Conservation (phyloP, 2,113 vertebrate genomes). For the Cephalopholis sonnerati region DNA sequence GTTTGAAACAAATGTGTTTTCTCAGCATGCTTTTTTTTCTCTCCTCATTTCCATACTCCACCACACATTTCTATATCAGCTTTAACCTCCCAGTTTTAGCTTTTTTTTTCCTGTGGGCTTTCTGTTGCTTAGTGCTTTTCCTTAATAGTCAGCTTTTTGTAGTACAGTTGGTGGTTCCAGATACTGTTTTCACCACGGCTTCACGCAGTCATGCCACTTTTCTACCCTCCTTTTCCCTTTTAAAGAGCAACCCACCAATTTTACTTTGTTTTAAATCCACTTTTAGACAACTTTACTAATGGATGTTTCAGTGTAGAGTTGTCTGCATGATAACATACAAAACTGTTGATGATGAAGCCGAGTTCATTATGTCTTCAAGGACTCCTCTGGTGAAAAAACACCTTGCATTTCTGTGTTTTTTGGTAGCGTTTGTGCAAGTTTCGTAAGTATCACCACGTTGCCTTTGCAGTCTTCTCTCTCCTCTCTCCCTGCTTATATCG, state of each 20-base stretch:
- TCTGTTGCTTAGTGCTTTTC: constrained; percentile 10
- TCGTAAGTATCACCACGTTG: background rate
- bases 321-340: background rate
- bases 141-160: constrained; percentile 17
- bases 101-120: constrained; percentile 1
- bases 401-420: background rate
- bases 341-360: background rate
- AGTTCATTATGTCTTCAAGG: background rate
- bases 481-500: background rate
- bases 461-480: background rate
- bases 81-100: background rate
- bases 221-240: background rate
- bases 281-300: background rate
- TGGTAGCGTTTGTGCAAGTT: constrained; percentile 5
- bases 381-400: background rate
- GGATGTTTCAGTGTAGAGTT: background rate
- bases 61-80: background rate
- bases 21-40: background rate
- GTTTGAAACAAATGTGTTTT: constrained; percentile 30
- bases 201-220: background rate
- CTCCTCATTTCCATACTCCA: constrained; percentile 6
- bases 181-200: background rate
- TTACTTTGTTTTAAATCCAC: background rate
- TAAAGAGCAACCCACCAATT: background rate
- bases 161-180: background rate